Base-by-base conservation (phyloP, 2,888 invertebrate species). In the Sthenelais limicola region DNA sequence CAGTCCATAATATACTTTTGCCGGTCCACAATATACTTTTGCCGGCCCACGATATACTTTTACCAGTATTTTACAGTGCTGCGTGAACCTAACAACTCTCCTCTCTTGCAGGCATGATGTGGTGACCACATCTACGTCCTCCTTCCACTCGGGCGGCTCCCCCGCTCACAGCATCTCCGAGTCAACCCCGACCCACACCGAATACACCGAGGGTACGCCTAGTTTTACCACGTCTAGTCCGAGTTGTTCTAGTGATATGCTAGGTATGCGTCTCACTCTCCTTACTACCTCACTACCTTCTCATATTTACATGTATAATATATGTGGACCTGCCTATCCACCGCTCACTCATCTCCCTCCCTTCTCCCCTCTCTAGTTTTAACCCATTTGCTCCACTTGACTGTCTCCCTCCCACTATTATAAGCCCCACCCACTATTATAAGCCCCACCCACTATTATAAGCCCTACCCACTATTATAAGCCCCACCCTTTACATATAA, bases 161-260 rank as follows among this genome's bases (percentile, higher is more conserved):
- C 87, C 87, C n/a, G 85, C 84, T 7, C 85, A 84, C 68, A 86
- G 86, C 79, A 79, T 85, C 68, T 87, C 87, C 7, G 87, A 87
- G 73, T 87, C 88, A 2, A 97, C 97, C 48, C 97, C 97, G n/a
- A 97, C 97, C 52, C 97, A 97, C 94, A 97, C 97, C 62, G 97
- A 97, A 35, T 83, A 80, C 76, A 86, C 86, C 5, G 87, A 87
- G 90, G 97, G 97, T 83, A 97, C 97, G 80, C 97, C 97, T 75
- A 96, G 96, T 87, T 97, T 96, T 90, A 97, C 97, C 48, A 96
- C 97, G 89, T 97, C 97, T 83, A 97, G 97, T 89, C 95, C 96
- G 72, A 89, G 89, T 82, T 83, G 83, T 80, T 85, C 83, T 78
- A 86, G 86, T 81, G 86, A 86, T 76, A 79, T 80, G 43, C 77